phyloP scores from a whole-genome alignment of 2,113 vertebrate genomes.

The Picathartes gymnocephalus region DNA sequence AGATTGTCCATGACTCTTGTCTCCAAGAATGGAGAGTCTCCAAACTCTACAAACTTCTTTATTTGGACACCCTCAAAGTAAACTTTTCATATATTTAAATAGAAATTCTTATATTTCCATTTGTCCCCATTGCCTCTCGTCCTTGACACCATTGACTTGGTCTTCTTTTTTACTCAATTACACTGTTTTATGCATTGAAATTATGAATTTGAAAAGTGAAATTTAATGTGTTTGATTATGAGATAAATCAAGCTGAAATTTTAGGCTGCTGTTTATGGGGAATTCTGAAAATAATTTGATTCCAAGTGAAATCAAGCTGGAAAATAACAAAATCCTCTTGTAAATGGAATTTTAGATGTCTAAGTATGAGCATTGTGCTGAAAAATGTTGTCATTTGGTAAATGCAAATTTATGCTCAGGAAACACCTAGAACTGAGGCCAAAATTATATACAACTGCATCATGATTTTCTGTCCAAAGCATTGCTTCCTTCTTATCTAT shows the following conservation, averaged over 20 bases:
- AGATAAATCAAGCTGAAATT: background rate
- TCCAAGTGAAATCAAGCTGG: background rate
- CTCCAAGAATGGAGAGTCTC: background rate
- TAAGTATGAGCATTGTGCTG: background rate
- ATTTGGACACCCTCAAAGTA: background rate
- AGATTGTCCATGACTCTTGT: background rate
- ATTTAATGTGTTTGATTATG: background rate
- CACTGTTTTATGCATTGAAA: background rate
- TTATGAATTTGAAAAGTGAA: too few species aligned
- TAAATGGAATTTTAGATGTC: background rate
- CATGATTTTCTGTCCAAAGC: background rate
- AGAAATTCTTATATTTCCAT: background rate
- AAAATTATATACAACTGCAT: background rate
- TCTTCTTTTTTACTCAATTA: background rate
- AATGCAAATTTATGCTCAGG: accelerated
- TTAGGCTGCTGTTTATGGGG: accelerated
- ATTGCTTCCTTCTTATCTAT: background rate
- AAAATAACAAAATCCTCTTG: background rate
- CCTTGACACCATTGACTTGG: background rate
- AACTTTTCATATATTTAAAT: background rate
- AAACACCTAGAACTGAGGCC: background rate
- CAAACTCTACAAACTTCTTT: background rate
- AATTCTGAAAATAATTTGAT: background rate
- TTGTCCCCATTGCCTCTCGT: background rate
- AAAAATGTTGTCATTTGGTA: background rate